Base-by-base conservation (phyloP, 2,113 vertebrate species). In the Microcebus tavaratra region DNA sequence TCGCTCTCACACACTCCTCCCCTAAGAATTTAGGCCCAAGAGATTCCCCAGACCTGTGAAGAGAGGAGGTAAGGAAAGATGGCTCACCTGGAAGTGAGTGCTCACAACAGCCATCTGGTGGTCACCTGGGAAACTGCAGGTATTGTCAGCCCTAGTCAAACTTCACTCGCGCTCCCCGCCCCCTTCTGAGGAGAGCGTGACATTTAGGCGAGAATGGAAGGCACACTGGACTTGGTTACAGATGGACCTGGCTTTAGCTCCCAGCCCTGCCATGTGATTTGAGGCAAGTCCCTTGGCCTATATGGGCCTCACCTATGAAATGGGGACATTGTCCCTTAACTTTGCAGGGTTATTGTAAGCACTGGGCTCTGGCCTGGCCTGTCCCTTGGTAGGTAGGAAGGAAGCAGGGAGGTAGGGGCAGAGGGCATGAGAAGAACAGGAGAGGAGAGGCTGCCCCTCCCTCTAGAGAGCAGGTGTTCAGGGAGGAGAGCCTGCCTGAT, bases 101-200 rank as follows among this genome's bases (percentile, higher is more conserved):
- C 59, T 65, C 65, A 63, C 27, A 9, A 63, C 27, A 9, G 84
- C 95, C 97, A 96, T 80, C 97, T 97, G 20, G 94, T 97, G 98
- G 97, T 25, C 81, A 95, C 23, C 23, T 86, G 78, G 45, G 55
- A 61, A 95, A 97, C 80, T 97, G 67, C 90, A 73, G 14, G 20
- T 83, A 45, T 89, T 78, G 73, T 87, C 88, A 14, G 14, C 36
- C 1, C 7, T 27, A 1, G 17, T 31, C 39, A 72, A 79, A 45
- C 31, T 65, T 84, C 6, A 39, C 45, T 13, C 18, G 12, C 18
- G 57, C 42, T 10, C 18, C 17, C 18, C 50, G 18, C 12, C 10
- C 10, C 59, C 50, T 88, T 79, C 14, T 17, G 27, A 29, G 73
- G 45, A 79, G 53, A 59, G 23, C 8, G 18, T 53, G 45, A 67